These are phyloP conservation scores for Drosophila quadrilineata DNA, from an alignment of 1,140 invertebrate genomes.

Conservation along the genomic window DNA sequence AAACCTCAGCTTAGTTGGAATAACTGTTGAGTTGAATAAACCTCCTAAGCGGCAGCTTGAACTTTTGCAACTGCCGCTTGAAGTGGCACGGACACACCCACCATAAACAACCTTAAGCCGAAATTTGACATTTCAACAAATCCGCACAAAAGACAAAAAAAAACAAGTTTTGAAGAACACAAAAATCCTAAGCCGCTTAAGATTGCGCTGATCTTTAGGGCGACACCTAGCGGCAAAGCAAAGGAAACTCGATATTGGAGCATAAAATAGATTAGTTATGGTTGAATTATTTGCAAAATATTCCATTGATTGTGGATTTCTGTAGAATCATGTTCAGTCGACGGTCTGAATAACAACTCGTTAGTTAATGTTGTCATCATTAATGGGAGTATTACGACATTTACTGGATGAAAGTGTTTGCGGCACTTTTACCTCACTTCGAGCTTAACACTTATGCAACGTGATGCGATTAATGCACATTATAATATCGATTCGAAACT, in stretches of 20 bases:
- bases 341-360: neutral
- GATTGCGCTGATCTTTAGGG: conserved; percentile 17
- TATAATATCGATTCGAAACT: conserved; percentile 37
- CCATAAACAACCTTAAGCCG: conserved; percentile 17
- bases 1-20: neutral
- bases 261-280: conserved; percentile 14
- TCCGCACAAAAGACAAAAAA: too few species aligned
- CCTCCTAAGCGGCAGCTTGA: conserved; percentile 27
- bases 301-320: conserved; percentile 1
- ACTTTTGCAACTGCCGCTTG: conserved; percentile 24
- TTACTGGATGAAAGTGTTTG: conserved; percentile 65
- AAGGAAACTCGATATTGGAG: conserved; percentile 2
- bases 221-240: neutral
- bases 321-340: conserved; percentile 13
- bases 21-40: conserved; percentile 47
- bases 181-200: conserved; percentile 18
- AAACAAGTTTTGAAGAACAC: conserved; percentile 37
- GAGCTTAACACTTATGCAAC: conserved; percentile 33
- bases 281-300: neutral
- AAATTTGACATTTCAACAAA: conserved; percentile 21
- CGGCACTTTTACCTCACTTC: conserved; percentile 65
- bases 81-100: conserved; percentile 32
- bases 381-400: conserved; percentile 33
- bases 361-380: neutral
- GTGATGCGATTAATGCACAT: conserved; percentile 55